Conservation (phyloP, 2,113 vertebrate genomes). For the Xyrauchen texanus region DNA sequence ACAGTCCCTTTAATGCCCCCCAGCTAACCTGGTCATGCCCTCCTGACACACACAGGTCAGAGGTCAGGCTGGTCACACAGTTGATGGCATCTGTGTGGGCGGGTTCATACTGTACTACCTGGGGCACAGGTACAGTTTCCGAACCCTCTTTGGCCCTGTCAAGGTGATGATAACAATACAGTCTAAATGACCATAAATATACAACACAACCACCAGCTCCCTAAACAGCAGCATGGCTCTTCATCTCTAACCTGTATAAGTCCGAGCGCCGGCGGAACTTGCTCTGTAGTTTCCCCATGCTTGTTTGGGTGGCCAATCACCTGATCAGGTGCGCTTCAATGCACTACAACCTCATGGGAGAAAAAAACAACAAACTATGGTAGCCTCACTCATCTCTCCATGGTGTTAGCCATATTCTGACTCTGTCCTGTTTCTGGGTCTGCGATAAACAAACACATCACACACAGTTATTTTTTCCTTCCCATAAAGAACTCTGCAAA, state of each 20-base stretch:
- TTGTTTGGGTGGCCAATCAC: not conserved
- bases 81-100: slow-evolving; percentile 80
- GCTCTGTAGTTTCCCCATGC: slow-evolving; percentile 93
- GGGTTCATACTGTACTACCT: slow-evolving; percentile 72
- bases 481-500: no score
- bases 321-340: not conserved
- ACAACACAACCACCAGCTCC: no score
- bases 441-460: slow-evolving; percentile 1
- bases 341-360: slow-evolving; percentile 16
- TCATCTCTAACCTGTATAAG: slow-evolving; percentile 79
- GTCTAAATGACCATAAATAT: no score
- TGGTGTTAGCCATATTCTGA: not conserved
- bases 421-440: not conserved
- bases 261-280: slow-evolving; percentile 80
- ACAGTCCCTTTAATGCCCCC: no score
- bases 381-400: slow-evolving; percentile 5
- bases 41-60: slow-evolving; percentile 88
- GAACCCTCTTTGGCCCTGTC: slow-evolving; percentile 72
- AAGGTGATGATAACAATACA: slow-evolving; percentile 42
- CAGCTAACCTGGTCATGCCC: slow-evolving; percentile 86
- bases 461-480: no score
- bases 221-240: no score
- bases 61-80: slow-evolving; percentile 79
- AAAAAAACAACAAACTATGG: not conserved
- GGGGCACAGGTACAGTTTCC: slow-evolving; percentile 58